Conservation (phyloP, 2,797 vertebrate genomes). For the Acridotheres tristis region DNA sequence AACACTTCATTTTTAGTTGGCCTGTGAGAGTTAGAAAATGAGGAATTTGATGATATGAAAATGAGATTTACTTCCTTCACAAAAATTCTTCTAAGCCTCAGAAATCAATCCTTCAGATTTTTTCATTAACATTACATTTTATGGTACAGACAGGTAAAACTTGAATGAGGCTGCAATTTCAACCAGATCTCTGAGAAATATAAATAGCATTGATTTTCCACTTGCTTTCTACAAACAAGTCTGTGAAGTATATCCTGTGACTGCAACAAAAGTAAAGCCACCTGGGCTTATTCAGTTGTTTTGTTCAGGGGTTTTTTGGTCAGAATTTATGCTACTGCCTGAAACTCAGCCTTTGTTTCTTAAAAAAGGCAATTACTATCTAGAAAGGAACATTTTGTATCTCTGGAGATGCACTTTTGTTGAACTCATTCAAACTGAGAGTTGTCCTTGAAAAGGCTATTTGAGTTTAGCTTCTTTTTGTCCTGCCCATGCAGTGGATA, state of each 20-base stretch:
- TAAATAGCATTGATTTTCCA: not conserved
- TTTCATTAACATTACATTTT: not conserved
- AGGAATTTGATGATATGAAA: not conserved
- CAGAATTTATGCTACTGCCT: not conserved
- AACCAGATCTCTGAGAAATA: not conserved
- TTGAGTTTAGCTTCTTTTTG: not conserved
- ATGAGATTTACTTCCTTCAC: not conserved
- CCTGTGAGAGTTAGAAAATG: not conserved
- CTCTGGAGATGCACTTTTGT: not conserved
- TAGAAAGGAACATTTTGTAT: not conserved
- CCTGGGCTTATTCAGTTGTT: not conserved
- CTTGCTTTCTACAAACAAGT: not conserved
- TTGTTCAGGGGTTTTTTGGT: accelerated
- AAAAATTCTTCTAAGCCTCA: not conserved
- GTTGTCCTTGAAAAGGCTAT: not conserved
- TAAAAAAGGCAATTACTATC: not conserved
- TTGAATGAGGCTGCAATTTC: not conserved
- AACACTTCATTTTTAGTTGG: not conserved
- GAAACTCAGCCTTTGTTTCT: not conserved
- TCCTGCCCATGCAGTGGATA: not conserved
- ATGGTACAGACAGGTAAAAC: not conserved
- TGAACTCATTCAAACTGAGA: not conserved
- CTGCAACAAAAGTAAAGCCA: not conserved
- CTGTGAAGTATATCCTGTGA: not conserved
- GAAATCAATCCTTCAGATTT: not conserved